These are phyloP conservation scores for Odontocolon sp. DNA, from an alignment of 2,888 invertebrate genomes.

Conservation along the genomic window DNA sequence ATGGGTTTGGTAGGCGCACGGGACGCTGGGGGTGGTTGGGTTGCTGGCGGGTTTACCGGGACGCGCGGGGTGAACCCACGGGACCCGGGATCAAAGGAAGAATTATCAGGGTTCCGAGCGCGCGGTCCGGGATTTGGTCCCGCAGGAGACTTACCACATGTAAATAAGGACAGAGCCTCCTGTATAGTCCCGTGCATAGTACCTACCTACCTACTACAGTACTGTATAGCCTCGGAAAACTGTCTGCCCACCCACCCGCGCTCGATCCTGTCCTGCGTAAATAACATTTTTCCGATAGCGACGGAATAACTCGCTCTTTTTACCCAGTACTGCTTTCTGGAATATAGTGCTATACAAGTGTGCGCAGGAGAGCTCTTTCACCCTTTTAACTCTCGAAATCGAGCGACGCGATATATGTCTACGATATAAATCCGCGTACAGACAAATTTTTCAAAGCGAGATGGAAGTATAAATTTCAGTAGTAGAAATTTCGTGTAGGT, in stretches of 20 bases:
- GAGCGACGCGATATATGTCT: neutral
- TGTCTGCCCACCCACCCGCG: neutral
- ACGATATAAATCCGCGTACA: neutral
- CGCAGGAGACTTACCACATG: conserved; percentile 81
- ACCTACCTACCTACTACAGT: neutral
- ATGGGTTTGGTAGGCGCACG: conserved; percentile 42
- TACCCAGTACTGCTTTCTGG: neutral
- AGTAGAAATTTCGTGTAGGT: neutral
- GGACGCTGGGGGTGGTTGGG: conserved; percentile 59
- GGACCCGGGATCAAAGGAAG: conserved; percentile 81
- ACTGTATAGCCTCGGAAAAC: neutral
- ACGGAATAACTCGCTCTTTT: conserved; percentile 55
- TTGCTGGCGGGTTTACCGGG: conserved; percentile 53
- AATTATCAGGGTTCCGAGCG: conserved; percentile 80
- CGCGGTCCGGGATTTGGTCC: conserved; percentile 80
- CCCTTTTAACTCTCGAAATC: conserved; percentile 24
- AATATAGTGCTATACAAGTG: conserved; percentile 3
- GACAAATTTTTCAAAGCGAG: too few relatives aligned
- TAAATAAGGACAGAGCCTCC: conserved; percentile 80
- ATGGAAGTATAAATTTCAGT: too few relatives aligned
- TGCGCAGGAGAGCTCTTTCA: conserved; percentile 12
- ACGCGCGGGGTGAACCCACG: conserved; percentile 70
- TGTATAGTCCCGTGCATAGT: conserved; percentile 16
- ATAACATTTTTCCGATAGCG: conserved; percentile 80
- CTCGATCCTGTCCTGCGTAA: conserved; percentile 73